Base-by-base conservation (phyloP, 1,140 invertebrate genomes). In the Daktulosphaira vitifoliae region DNA sequence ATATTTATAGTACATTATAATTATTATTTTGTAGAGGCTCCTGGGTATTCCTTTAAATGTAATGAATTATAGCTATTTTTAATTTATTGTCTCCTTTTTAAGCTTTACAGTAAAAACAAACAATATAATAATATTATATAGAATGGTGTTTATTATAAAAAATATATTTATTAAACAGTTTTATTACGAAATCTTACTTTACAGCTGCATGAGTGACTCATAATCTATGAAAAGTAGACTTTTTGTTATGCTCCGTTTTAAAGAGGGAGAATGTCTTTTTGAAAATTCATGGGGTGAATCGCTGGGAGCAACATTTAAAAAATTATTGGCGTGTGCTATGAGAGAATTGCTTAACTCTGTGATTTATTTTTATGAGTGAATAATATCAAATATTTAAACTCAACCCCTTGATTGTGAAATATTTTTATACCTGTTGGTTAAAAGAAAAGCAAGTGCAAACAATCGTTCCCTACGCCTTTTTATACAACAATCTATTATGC, bases 201-300 rank as follows among this genome's bases (percentile, higher is more conserved):
- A 59, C 54, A 59, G 54, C 54, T 59, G 54, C 54, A 26, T 38
- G 54, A 59, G 42, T 59, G 54, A 59, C 54, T 59, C 54, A 59
- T 23, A 23, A 59, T 23, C 15, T 44, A 59, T 23, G 16, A n/a
- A 7, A 3, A 39, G 37, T 54, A 23, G 37, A 23, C n/a, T 15
- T 54, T 8, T 54, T 54, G 51, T 54, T 54, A 25, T 56, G 5
- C 29, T 33, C 5, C 29, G 29, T 33, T 5, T 11, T n/a, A 13
- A 38, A 59, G 37, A 18, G 7, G 25, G 23, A 26, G 38, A 44
- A 59, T n/a, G 54, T 59, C 54, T 59, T 59, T 22, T 59, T 25
- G 26, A 59, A 18, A 46, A 8, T 29, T 59, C 7, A 59, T 42
- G 42, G 54, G 54, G 54, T 44, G 54, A 59, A 59, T 59, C 54